A percentile compares a stretch with the other conserved stretches of the same genome.
These are phyloP conservation scores for Eilema caniola DNA, from an alignment of 2,888 invertebrate species.

Conservation along the genomic window DNA sequence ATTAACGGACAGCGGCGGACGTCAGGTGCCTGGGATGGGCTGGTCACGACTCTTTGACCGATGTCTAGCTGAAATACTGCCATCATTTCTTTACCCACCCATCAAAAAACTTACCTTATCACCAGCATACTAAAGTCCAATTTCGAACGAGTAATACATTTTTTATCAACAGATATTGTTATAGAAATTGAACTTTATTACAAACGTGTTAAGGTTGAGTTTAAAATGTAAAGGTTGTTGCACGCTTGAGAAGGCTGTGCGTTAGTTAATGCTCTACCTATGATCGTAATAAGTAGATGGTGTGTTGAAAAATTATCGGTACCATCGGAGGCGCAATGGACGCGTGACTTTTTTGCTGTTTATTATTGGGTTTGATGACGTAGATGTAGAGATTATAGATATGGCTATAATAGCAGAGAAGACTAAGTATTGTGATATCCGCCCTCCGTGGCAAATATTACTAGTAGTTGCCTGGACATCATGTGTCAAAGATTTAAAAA, in stretches of 20 bases:
- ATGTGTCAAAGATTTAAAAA: no score
- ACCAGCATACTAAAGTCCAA: constrained; percentile 32
- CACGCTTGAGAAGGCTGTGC: constrained; percentile 68
- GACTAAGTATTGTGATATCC: no score
- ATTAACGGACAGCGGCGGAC: constrained; percentile 77
- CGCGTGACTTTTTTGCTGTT: constrained; percentile 84
- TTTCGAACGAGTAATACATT: constrained; percentile 28
- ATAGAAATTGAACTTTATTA: constrained; percentile 41
- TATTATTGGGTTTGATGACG: constrained; percentile 76
- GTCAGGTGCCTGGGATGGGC: constrained; percentile 84
- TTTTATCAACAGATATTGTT: constrained; percentile 33
- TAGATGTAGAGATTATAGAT: constrained; percentile 47
- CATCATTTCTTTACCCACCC: constrained; percentile 43
- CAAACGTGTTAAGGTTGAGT: rapidly evolving
- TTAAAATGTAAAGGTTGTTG: neutral
- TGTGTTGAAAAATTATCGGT: constrained; percentile 87
- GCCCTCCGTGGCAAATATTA: no score
- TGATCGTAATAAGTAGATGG: constrained; percentile 87
- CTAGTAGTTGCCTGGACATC: no score
- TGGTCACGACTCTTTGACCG: constrained; percentile 85
- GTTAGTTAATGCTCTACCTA: constrained; percentile 84
- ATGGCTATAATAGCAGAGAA: neutral
- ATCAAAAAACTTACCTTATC: constrained; percentile 54
- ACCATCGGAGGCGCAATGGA: constrained; percentile 85
- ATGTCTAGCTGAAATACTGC: constrained; percentile 78